A percentile compares a stretch with the other conserved stretches of the same genome.
These are phyloP conservation scores for Ptilodon capucinus DNA, from an alignment of 2,888 invertebrate genomes.

Conservation along the genomic window DNA sequence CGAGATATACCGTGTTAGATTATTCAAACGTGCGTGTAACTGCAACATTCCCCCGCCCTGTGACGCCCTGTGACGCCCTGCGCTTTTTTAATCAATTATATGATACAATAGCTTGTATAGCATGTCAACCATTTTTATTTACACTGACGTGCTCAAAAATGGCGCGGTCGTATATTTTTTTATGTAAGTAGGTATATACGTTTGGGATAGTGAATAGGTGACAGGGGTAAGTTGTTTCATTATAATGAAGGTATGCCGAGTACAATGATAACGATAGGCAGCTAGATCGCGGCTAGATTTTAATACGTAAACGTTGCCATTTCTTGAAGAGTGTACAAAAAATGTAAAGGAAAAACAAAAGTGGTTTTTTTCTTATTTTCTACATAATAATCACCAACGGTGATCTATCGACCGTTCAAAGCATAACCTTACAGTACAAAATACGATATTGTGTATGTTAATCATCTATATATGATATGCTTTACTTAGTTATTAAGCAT, in stretches of 20 bases:
- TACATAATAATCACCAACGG: conserved; percentile 8
- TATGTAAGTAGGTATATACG: neutral
- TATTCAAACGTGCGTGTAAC: too few relatives aligned
- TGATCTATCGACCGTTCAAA: conserved; percentile 21
- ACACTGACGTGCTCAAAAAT: neutral
- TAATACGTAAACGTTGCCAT: conserved; percentile 46
- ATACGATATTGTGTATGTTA: conserved; percentile 72
- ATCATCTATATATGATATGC: conserved; percentile 76
- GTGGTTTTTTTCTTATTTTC: conserved; percentile 7
- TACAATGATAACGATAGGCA: conserved; percentile 48
- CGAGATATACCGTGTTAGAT: too few relatives aligned
- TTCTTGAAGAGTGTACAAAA: conserved; percentile 45
- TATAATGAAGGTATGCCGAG: conserved; percentile 32
- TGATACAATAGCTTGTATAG: neutral
- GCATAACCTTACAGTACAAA: conserved; percentile 80
- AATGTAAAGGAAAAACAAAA: conserved; percentile 4
- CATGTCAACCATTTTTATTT: neutral
- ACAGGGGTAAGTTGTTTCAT: conserved; percentile 18
- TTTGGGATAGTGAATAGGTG: conserved; percentile 1
- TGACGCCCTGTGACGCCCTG: neutral
- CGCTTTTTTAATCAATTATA: neutral
- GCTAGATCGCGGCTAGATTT: conserved; percentile 38
- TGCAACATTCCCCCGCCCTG: neutral
- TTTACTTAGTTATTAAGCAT: conserved; percentile 69
- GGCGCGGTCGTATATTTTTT: neutral